These are phyloP conservation scores for Iphiclides podalirius DNA, from an alignment of 2,888 invertebrate genomes.

Conservation along the genomic window DNA sequence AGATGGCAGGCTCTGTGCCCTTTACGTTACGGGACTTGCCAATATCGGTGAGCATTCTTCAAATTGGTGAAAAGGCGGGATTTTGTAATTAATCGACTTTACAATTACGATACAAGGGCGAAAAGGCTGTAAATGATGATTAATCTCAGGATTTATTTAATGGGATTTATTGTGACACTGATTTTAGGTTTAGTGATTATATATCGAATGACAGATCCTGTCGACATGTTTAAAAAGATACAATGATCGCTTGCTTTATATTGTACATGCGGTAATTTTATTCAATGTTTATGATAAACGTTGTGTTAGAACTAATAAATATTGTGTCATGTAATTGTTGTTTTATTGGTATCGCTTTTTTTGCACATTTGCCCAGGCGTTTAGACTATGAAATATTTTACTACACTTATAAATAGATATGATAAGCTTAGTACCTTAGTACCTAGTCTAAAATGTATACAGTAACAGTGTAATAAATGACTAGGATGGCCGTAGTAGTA, in stretches of 20 bases:
- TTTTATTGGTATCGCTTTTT: slow-evolving; percentile 25
- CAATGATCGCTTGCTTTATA: slow-evolving; percentile 41
- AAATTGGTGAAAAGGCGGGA: no score
- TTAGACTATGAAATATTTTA: not conserved
- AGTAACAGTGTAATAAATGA: no score
- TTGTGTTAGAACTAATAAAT: slow-evolving; percentile 68
- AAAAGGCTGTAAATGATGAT: not conserved
- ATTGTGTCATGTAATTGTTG: slow-evolving; percentile 50
- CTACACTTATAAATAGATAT: no score
- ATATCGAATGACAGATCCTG: not conserved
- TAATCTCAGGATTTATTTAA: not conserved
- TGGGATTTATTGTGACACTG: slow-evolving; percentile 2
- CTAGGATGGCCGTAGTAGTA: no score
- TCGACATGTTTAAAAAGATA: not conserved
- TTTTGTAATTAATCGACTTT: no score
- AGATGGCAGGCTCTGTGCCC: no score
- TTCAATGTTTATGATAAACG: slow-evolving; percentile 44
- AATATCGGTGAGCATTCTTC: no score
- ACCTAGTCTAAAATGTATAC: no score
- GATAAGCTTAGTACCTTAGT: no score
- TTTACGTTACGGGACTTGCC: no score
- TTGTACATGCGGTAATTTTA: slow-evolving; percentile 46
- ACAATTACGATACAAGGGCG: slow-evolving; percentile 1
- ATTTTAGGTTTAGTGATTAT: slow-evolving; percentile 39
- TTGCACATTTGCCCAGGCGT: not conserved